Evolutionary conservation across 2,797 vertebrate species (phyloP), one percentile per base, ranked within the genome.

Genomic region (Mastacembelus armatus): DNA sequence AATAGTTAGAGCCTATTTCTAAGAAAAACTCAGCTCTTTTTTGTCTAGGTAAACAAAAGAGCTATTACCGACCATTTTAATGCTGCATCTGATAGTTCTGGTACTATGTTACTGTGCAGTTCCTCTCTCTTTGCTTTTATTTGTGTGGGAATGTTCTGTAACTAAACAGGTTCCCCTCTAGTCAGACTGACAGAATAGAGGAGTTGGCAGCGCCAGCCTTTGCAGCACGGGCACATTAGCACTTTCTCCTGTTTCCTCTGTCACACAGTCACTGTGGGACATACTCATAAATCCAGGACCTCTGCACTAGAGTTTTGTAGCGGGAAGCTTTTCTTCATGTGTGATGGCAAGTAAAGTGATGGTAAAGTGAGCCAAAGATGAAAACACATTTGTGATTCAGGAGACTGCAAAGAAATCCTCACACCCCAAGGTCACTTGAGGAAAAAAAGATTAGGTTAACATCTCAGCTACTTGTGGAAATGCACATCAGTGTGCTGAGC

Each of bases 391-490:
- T 58, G 51, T 44, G 52, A 78, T 58, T 40, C 4, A 4, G 22
- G 27, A 59, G 49, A 27, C 32, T 4, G 22, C 16, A 54, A 62
- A 71, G 69, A 65, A 74, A 71, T 66, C 73, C 22, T 57, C 64
- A 62, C 77, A 77, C 16, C 35, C 52, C 39, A 16, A n/a, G 30
- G 64, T 79, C 83, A 78, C 69, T 78, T 77, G 69, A 81, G 61
- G 56, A 50, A 58, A 51, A 19, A 73, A 60, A 66, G 45, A 58
- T 14, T 49, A 29, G 54, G 74, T 67, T 76, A 66, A 86, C 66
- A 61, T 92, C 64, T 69, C 83, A 80, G 75, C 68, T 49, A 72
- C 81, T 75, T 84, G 91, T 74, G 77, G 80, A 89, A 89, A 89
- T 77, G 58, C 87, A 71, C 91, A 84, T 77, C 65, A 22, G 21